Evolutionary conservation across 23 tunicate genomes (phyloP), one percentile per base, ranked within the genome.

Genomic region (Trididemnum miniatum): DNA sequence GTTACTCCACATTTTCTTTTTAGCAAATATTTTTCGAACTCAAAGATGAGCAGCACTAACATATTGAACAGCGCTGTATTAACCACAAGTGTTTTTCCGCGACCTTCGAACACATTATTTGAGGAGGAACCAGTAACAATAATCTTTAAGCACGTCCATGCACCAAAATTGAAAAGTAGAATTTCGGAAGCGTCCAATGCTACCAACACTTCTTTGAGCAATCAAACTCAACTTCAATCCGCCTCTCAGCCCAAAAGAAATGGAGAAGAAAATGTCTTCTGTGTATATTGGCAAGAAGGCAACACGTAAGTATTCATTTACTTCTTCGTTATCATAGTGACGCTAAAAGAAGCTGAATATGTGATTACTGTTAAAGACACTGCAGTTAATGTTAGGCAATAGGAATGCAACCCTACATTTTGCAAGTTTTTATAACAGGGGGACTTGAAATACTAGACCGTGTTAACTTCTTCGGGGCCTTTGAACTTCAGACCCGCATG

Each of bases 71-170:
- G 97, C 74, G 90, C 88, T 59, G 85, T 92, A 4, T 65, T 92
- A 35, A 92, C 97, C 32, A 92, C 97, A 33, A 92, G 91, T 34
- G 72, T 92, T 7, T 73, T 74, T 72, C 97, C 97, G 0, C 72
- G 59, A 34, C 97, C 97, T 0, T 65, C 79, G 4, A 44, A 49
- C 15, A 52, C 4, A 20, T 73, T 92, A 24, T 87, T 92, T 40
- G 51, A 72, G 51, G 24, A 71, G 1, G 74, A 92, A 12, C 97
- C 97, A 1, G 97, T 92, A 51, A 72, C 60, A 24, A 92, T 92
- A 40, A 77, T 80, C 18, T 92, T 92, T 73, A 60, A 65, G 23
- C 97, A 92, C 82, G 76, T 50, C 22, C 31, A 82, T n/a, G 76
- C 36, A 34, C 80, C 82, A 34, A 40, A 71, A 33, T 65, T 59